Base-by-base conservation (phyloP, 1,140 invertebrate genomes). In the Cyclina sinensis region DNA sequence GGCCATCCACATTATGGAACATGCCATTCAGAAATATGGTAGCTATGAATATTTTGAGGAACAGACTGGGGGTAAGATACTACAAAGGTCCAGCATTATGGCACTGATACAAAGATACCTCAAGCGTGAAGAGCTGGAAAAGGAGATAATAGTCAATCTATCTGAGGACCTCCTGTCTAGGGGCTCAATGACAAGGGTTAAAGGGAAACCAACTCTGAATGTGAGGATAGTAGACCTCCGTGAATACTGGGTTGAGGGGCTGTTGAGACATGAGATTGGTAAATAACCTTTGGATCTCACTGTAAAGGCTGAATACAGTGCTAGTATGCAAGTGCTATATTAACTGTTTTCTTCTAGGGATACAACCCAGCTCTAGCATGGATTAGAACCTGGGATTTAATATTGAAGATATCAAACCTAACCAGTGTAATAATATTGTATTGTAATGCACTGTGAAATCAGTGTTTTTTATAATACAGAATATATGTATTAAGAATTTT, bases 221-320 rank as follows among this genome's bases (percentile, higher is more conserved):
- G 93, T 95, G 14, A 84, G 93, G 12, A 81, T 92, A n/a, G 90
- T 92, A 32, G 93, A 94, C 78, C 79, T 94, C 7, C 76, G 94
- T 65, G 93, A 94, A 81, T 85, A 90, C 43, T 94, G 94, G 93
- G 91, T 94, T 5, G 94, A 94, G 30, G 94, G 94, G 59, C 83
- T 95, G 18, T 90, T 95, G 5, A 78, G 93, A 24, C 94, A 95
- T 92, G 94, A 95, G 90, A 88, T 95, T 59, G 94, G 94, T 95
- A 86, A n/a, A n/a, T n/a, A n/a, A n/a, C n/a, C n/a, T n/a, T n/a
- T n/a, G n/a, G n/a, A n/a, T n/a, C n/a, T n/a, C n/a, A n/a, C n/a
- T n/a, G n/a, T n/a, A n/a, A n/a, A n/a, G n/a, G n/a, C n/a, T n/a
- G n/a, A n/a, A n/a, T n/a, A n/a, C n/a, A n/a, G n/a, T n/a, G n/a